These are phyloP conservation scores for Hemibagrus guttatus DNA, from an alignment of 2,797 vertebrate genomes.

Conservation along the genomic window DNA sequence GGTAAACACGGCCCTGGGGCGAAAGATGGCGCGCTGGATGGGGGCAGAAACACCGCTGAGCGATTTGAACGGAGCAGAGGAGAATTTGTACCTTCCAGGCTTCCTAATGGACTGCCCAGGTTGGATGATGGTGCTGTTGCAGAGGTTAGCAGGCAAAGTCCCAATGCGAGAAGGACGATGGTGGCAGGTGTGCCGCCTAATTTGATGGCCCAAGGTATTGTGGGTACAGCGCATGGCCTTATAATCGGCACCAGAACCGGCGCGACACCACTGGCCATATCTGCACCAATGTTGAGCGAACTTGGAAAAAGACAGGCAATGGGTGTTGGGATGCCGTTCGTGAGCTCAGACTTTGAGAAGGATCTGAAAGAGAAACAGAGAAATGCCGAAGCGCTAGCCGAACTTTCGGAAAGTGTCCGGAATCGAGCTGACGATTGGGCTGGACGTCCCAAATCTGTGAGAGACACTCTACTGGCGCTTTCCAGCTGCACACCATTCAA, in stretches of 20 bases:
- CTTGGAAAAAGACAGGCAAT: constrained; percentile 73
- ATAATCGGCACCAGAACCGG: constrained; percentile 71
- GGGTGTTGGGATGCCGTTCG: constrained; percentile 74
- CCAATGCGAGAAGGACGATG: constrained; percentile 77
- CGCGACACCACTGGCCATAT: constrained; percentile 72
- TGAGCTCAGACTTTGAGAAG: constrained; percentile 80
- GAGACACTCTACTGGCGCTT: constrained; percentile 80
- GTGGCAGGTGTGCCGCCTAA: constrained; percentile 78
- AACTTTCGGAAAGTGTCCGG: constrained; percentile 82
- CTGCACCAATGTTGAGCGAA: constrained; percentile 79
- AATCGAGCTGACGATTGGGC: constrained; percentile 85
- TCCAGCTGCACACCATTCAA: constrained; percentile 84
- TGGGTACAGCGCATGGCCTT: constrained; percentile 73
- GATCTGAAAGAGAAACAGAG: constrained; percentile 80
- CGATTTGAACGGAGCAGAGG: constrained; percentile 70
- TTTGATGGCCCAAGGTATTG: constrained; percentile 77
- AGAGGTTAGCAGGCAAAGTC: constrained; percentile 79
- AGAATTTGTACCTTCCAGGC: constrained; percentile 74
- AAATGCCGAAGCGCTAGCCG: constrained; percentile 78
- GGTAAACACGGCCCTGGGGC: constrained; percentile 75
- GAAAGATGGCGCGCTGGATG: constrained; percentile 62
- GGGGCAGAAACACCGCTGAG: constrained; percentile 70
- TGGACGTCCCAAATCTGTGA: constrained; percentile 75
- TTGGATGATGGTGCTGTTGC: constrained; percentile 73
- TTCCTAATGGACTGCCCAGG: constrained; percentile 84